Percentiles rank a stretch among this genome's conserved stretches.
Conservation (phyloP, 1,140 invertebrate genomes). For the Conopomorpha cramerella region DNA sequence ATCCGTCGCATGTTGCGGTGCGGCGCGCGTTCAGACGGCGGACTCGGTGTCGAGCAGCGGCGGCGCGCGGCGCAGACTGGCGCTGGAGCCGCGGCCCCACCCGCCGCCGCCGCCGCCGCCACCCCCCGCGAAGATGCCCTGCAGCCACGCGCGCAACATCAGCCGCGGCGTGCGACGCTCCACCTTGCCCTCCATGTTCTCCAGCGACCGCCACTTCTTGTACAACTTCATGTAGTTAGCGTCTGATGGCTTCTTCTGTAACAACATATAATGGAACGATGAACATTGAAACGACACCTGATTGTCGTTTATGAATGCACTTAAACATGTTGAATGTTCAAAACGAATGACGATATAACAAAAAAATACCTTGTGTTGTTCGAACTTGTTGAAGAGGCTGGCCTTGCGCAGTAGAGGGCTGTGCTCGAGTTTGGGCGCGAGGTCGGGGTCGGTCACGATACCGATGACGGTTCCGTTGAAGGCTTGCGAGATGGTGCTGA, state of each 20-base stretch:
- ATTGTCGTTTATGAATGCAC: too few species aligned
- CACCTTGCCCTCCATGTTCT: constrained; percentile 63
- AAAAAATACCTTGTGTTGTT: constrained; percentile 29
- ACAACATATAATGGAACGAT: too few species aligned
- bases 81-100: constrained; percentile 67
- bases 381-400: constrained; percentile 43
- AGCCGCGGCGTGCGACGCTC: constrained; percentile 52
- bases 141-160: constrained; percentile 70
- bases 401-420: constrained; percentile 49
- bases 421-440: constrained; percentile 43
- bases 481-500: constrained; percentile 41
- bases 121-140: constrained; percentile 69
- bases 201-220: constrained; percentile 79
- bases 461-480: constrained; percentile 51
- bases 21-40: constrained; percentile 27
- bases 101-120: too few species aligned
- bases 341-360: too few species aligned
- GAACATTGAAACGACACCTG: too few species aligned
- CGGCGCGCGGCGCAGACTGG: constrained; percentile 65
- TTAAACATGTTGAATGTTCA: too few species aligned
- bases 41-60: constrained; percentile 51
- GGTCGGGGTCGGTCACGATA: constrained; percentile 50
- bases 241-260: constrained; percentile 42
- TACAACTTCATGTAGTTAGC: constrained; percentile 59
- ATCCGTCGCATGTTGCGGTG: too few species aligned